Evolutionary conservation across 1,140 invertebrate species (phyloP), one percentile per base, ranked within the genome.

Genomic region (Cotesia chilonis): DNA sequence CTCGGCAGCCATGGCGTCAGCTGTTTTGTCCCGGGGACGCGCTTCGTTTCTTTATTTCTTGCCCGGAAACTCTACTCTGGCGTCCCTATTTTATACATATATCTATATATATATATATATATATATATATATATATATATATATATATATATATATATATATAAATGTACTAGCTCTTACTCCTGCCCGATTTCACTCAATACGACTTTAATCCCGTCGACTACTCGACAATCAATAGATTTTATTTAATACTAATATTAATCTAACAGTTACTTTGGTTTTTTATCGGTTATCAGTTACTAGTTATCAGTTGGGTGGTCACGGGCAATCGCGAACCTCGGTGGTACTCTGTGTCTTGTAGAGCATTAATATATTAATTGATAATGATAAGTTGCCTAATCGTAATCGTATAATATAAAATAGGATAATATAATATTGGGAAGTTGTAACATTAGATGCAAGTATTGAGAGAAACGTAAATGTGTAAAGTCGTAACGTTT

Each of bases 1-100:
- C 81, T 76, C 75, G 77, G 81, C 81, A 80, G 81, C 80, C 81
- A 83, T 84, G 81, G 81, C 82, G 81, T 84, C 82, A 84, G 80
- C 83, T 83, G 81, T 84, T 85, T 84, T 83, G 80, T 83, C 79
- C 79, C 79, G 79, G 76, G 72, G 76, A 79, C 77, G 77, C 75
- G 70, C 73, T 74, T 73, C 75, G 71, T 80, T 81, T 82, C 79
- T 84, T 82, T 84, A 83, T 82, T 78, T 82, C 77, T 77, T 73
- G 79, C 78, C 66, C 77, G 59, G 57, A 47, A 54, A 36, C 64
- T 68, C 38, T 52, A 36, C 64, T 47, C 41, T 47, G 41, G 41
- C 41, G 41, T 47, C 41, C 41, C 41, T 47, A 47, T 28, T 28
- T 28, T 28, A 28, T 28, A 28, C 28, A 28, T 28, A 28, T 28